Base-by-base conservation (phyloP, 2,113 vertebrate genomes). In the Myrmecophaga tridactyla region DNA sequence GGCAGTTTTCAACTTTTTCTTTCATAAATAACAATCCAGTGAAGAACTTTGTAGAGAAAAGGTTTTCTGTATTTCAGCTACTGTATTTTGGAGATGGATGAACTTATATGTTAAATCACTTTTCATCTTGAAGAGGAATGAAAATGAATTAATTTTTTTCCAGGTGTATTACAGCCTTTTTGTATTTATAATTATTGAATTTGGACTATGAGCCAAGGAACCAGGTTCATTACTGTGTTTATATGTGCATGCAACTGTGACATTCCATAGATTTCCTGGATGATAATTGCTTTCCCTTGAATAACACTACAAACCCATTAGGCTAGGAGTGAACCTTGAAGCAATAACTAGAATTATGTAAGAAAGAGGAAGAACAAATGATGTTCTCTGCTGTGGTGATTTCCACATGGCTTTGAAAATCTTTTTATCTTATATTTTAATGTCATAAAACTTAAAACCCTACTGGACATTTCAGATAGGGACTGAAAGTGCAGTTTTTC, bases 261-360 rank as follows among this genome's bases (percentile, higher is more conserved):
- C 65, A 81, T 82, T 90, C 39, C 10, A 31, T 51, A 76, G 18
- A 83, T 90, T 67, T 60, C 78, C 90, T 84, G 4, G 17, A 18
- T 86, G 76, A 69, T 88, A 82, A 93, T 90, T 14, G 14, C 21
- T 81, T 29, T 62, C 6, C 41, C 2, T 69, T 78, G 63, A 76
- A 86, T 80, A 89, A 84, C 6, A 67, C 39, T 34, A 39, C 39
- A 53, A 73, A 13, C 11, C 1, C 20, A 53, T 56, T 67, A 92
- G 60, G 31, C 23, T 90, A 46, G 84, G 86, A 88, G n/a, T 83
- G 72, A 92, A 90, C 81, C 51, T 90, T 90, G 85, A 90, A n/a
- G 63, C 51, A 56, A 92, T 82, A 69, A 95, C 17, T 58, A 23
- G 21, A 62, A 62, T 92, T 86, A 92, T 62, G 20, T 82, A 90